Evolutionary conservation across 2,888 invertebrate species (phyloP), one percentile per base, ranked within the genome.

Genomic region (Drosophila falleni): DNA sequence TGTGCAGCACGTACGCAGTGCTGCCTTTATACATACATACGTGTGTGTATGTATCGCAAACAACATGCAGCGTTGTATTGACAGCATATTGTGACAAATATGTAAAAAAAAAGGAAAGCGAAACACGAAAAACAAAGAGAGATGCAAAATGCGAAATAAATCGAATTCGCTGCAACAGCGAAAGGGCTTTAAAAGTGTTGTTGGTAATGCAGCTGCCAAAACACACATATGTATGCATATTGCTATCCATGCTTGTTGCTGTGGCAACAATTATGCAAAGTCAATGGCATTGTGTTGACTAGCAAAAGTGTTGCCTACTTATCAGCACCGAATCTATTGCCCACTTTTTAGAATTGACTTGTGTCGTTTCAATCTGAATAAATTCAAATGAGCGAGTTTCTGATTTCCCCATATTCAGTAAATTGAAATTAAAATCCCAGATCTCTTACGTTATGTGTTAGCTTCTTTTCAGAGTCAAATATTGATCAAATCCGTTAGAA

Each of bases 81-180:
- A 86, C 88, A 88, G 81, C 83, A 81, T 85, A 88, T 83, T 86
- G 85, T 83, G 86, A 86, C 86, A 86, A 88, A 86, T 88, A 80
- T 83, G 80, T 78, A 81, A 86, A 85, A 76, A 74, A 50, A 60
- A 60, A 61, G 6, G 47, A 47, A 59, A 46, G 23, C 33, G 31
- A 49, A 60, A 51, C 47, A 26, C 15, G 47, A 47, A 51, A 59
- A 64, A 70, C 60, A 64, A 50, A 77, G 53, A 74, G 74, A 70
- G 58, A 39, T 23, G 74, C 55, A 51, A 71, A 60, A 39, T 23
- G 74, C 55, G 55, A 71, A 74, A 78, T 77, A 78, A 74, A 70
- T 70, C 70, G 76, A 76, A 78, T 67, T 65, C 59, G 23, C 56
- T 66, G 66, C 62, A 69, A 39, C 67, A 53, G 71, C 70, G 46